Conservation (phyloP, 2,888 invertebrate species). For the Eumerus sabulonum region DNA sequence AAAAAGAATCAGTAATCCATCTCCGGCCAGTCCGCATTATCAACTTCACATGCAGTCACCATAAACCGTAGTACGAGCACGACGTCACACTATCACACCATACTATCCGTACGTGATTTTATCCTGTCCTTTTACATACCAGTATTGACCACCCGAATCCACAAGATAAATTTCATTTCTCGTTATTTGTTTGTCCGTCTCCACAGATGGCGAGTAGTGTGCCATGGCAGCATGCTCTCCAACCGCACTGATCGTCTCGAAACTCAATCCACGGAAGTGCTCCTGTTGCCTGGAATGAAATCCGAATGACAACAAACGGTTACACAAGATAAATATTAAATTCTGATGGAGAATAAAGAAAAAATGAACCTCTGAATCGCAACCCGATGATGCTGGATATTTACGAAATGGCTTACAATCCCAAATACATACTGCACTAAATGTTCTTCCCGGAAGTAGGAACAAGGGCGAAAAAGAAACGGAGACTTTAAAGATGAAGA, state of each 20-base stretch:
- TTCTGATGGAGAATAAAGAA: conserved; percentile 29
- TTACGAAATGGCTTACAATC: conserved; percentile 38
- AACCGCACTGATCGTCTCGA: conserved; percentile 91
- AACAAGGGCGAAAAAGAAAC: neutral
- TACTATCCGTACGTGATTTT: conserved; percentile 2
- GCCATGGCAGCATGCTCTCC: conserved; percentile 94
- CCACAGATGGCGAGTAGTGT: conserved; percentile 86
- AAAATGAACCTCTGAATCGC: conserved; percentile 50
- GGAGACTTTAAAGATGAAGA: no score
- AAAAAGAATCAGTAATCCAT: neutral
- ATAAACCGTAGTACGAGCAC: conserved; percentile 11
- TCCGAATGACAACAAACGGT: conserved; percentile 33
- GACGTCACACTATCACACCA: conserved; percentile 23
- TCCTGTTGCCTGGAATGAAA: conserved; percentile 81
- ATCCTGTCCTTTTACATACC: conserved; percentile 75
- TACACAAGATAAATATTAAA: conserved; percentile 47
- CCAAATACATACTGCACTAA: conserved; percentile 16
- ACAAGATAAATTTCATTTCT: conserved; percentile 88
- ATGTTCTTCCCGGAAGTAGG: neutral
- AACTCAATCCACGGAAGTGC: conserved; percentile 89
- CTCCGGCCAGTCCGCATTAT: neutral
- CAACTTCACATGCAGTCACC: conserved; percentile 2
- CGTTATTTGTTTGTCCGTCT: conserved; percentile 83
- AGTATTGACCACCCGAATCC: conserved; percentile 91
- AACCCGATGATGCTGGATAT: conserved; percentile 54